Evolutionary conservation across 2,113 vertebrate species (phyloP).

Genomic region (Eulemur rufifrons): DNA sequence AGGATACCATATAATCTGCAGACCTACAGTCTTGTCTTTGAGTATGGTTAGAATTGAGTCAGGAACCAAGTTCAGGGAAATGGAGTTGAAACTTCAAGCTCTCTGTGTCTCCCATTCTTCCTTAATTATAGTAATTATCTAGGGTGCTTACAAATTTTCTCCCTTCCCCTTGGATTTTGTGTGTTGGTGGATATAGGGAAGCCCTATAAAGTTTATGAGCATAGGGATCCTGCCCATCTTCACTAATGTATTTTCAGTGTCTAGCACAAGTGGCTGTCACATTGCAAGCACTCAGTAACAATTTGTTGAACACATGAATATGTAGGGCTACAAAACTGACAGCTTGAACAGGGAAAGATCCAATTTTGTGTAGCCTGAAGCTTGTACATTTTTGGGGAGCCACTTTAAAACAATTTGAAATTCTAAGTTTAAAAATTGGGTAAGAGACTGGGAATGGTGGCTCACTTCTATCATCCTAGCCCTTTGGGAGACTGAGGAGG

Average conservation of each 20-base stretch:
- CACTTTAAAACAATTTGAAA: conserved; percentile 5
- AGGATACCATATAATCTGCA: neutral
- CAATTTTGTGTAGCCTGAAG: neutral
- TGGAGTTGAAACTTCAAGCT: neutral
- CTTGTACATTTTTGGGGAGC: neutral
- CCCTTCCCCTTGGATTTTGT: neutral
- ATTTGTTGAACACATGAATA: neutral
- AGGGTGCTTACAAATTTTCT: neutral
- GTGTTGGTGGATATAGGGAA: neutral
- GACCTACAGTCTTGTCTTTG: neutral
- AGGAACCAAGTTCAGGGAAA: neutral
- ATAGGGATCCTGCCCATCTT: neutral
- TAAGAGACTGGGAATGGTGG: neutral
- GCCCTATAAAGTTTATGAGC: neutral
- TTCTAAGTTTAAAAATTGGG: neutral
- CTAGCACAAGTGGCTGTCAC: neutral
- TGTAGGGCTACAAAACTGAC: neutral
- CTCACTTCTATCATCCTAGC: too few relatives aligned
- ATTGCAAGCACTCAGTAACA: neutral
- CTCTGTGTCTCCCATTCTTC: neutral
- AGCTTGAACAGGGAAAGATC: neutral
- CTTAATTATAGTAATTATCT: neutral
- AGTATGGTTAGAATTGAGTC: neutral
- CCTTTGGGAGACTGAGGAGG: too few relatives aligned
- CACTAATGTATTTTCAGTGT: neutral